Conservation (phyloP, 1,140 invertebrate genomes). For the Rhagoletis pomonella region DNA sequence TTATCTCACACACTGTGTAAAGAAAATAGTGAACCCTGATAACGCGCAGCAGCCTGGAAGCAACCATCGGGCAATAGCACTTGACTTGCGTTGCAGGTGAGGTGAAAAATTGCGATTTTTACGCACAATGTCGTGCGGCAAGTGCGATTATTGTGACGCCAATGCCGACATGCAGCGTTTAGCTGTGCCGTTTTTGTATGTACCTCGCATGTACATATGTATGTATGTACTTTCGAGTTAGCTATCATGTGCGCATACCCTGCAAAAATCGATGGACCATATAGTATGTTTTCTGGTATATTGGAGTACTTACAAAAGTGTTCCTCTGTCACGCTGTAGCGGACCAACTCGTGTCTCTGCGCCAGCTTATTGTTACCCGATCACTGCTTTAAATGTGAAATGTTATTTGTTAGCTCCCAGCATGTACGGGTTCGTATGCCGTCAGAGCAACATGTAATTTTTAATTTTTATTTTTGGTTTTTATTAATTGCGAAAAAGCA, state of each 20-base stretch:
- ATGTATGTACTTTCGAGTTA: neutral
- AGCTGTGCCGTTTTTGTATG: neutral
- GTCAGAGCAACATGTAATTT: no score
- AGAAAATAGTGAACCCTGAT: neutral
- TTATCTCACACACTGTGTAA: neutral
- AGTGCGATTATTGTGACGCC: neutral
- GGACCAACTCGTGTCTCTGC: no score
- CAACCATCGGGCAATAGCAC: conserved; percentile 9
- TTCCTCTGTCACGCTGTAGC: no score
- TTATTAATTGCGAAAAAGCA: no score
- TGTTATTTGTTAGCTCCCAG: no score
- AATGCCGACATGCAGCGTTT: neutral
- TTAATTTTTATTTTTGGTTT: no score
- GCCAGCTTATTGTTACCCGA: no score
- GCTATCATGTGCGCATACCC: neutral
- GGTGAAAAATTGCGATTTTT: conserved; percentile 43
- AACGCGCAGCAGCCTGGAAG: neutral
- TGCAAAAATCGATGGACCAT: neutral
- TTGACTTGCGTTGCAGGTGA: conserved; percentile 33
- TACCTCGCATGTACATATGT: neutral
- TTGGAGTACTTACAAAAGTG: no score
- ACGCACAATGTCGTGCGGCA: conserved; percentile 22
- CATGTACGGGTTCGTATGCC: no score
- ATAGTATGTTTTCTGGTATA: no score
- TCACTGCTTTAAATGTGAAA: no score